Conservation (phyloP, 2,113 vertebrate genomes). For the Leucopternis melanops region DNA sequence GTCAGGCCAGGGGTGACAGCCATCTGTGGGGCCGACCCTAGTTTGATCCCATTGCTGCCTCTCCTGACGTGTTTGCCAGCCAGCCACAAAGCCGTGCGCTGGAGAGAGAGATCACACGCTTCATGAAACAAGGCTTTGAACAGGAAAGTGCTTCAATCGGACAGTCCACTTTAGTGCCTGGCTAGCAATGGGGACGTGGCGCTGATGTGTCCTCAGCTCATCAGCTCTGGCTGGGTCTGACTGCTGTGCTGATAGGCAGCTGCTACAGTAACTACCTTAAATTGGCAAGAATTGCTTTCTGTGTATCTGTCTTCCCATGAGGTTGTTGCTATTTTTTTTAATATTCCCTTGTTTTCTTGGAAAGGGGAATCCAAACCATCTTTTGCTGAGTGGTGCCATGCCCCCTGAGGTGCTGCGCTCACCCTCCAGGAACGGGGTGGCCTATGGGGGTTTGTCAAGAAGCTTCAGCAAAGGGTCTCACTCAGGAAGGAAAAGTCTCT, state of each 20-base stretch:
- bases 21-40: neutral
- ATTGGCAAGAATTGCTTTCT: neutral
- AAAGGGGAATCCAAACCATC: neutral
- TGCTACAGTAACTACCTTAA: neutral
- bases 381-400: neutral
- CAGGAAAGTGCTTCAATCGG: neutral
- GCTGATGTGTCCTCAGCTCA: neutral
- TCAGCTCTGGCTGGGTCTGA: neutral
- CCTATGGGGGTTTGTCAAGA: neutral
- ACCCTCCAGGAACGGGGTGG: neutral
- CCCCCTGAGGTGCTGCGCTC: accelerated
- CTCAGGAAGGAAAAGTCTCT: neutral
- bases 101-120: neutral
- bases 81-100: neutral
- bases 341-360: neutral
- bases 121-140: neutral
- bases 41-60: neutral
- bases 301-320: neutral
- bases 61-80: neutral
- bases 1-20: neutral
- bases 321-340: neutral
- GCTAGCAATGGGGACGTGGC: neutral
- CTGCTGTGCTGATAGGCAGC: neutral
- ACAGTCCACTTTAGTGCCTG: neutral
- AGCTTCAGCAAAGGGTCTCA: neutral